phyloP scores from a whole-genome alignment of 2,888 invertebrate genomes.

The Tinea trinotella region DNA sequence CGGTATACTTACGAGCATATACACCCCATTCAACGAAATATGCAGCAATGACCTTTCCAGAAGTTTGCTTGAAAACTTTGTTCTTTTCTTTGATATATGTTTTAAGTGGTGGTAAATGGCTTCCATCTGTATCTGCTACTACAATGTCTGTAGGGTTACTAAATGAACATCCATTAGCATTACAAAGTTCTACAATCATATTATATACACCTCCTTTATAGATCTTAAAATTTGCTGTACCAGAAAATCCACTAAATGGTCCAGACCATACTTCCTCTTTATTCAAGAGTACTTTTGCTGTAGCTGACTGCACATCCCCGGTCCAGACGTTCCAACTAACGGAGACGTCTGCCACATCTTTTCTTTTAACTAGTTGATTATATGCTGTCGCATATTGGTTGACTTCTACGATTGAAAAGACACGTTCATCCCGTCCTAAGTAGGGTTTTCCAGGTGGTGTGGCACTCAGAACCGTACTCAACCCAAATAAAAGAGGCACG shows the following conservation, averaged over 20 bases:
- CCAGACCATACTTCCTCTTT: constrained; percentile 57
- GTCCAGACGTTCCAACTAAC: constrained; percentile 67
- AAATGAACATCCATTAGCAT: constrained; percentile 53
- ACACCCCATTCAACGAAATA: constrained; percentile 69
- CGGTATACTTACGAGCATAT: constrained; percentile 61
- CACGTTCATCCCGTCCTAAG: constrained; percentile 62
- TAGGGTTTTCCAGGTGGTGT: constrained; percentile 57
- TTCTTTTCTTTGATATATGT: constrained; percentile 54
- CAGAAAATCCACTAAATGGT: constrained; percentile 36
- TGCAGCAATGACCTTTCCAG: constrained; percentile 60
- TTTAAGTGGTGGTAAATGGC: constrained; percentile 57
- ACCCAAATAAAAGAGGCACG: not conserved
- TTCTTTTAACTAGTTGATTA: constrained; percentile 55
- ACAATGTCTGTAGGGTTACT: constrained; percentile 57
- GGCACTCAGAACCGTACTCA: constrained; percentile 31
- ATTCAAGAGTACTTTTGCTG: constrained; percentile 45
- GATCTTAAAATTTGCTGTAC: constrained; percentile 54
- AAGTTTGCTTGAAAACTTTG: constrained; percentile 61
- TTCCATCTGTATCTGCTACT: constrained; percentile 65
- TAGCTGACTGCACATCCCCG: constrained; percentile 45
- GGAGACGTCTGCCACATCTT: constrained; percentile 55
- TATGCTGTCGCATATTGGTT: constrained; percentile 66
- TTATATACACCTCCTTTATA: constrained; percentile 60
- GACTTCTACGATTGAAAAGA: constrained; percentile 61
- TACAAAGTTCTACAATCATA: constrained; percentile 59